phyloP scores from a whole-genome alignment of 1,140 invertebrate genomes.

The Achroia grisella region DNA sequence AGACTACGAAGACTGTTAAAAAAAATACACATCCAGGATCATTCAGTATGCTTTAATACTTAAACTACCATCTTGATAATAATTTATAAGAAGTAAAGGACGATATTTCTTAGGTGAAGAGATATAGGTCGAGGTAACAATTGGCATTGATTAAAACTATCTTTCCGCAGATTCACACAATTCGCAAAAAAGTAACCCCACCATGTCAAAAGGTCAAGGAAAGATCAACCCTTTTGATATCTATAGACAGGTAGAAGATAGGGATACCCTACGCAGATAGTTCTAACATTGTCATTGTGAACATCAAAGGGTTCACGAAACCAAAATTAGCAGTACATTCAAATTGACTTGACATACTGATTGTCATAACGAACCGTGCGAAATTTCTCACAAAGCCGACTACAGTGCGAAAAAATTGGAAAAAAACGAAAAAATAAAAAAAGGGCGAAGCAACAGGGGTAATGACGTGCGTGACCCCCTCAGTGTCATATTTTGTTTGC shows the following conservation, averaged over 20 bases:
- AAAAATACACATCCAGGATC: too few species aligned
- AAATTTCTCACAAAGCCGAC: constrained; percentile 46
- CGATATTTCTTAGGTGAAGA: not conserved
- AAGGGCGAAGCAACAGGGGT: constrained; percentile 39
- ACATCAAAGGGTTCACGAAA: constrained; percentile 40
- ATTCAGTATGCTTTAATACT: too few species aligned
- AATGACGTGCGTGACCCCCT: constrained; percentile 34
- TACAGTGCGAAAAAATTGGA: constrained; percentile 15
- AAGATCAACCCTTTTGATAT: constrained; percentile 51
- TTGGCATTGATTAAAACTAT: constrained; percentile 40
- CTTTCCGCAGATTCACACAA: constrained; percentile 35
- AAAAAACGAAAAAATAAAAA: constrained; percentile 26
- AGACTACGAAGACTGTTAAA: too few species aligned
- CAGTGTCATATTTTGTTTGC: constrained; percentile 29
- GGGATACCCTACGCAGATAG: constrained; percentile 31
- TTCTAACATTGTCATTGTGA: constrained; percentile 30
- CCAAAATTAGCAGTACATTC: constrained; percentile 64
- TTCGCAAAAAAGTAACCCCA: constrained; percentile 38
- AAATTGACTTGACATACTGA: constrained; percentile 44
- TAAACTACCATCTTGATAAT: too few species aligned
- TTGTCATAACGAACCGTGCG: constrained; percentile 62
- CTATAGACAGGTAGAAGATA: constrained; percentile 47
- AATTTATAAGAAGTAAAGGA: too few species aligned
- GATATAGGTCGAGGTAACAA: constrained; percentile 27
- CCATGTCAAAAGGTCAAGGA: constrained; percentile 47